These are phyloP conservation scores for Antigone vipio DNA, from an alignment of 2,113 vertebrate species.

Conservation along the genomic window DNA sequence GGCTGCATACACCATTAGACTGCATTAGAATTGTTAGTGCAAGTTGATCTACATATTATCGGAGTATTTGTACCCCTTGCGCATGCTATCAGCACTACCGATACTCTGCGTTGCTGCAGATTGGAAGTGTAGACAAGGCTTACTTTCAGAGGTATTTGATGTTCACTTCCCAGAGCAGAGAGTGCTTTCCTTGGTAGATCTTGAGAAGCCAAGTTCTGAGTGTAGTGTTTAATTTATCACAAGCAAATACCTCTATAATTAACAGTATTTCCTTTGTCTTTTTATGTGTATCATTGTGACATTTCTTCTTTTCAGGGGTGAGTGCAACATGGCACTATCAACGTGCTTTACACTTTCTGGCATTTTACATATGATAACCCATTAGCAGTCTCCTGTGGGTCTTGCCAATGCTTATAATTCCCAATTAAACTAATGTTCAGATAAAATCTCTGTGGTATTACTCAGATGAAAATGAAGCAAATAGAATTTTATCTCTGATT, in stretches of 20 bases:
- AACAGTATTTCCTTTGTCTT: neutral
- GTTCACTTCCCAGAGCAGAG: neutral
- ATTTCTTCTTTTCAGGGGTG: neutral
- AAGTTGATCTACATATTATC: neutral
- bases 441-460: constrained; percentile 14
- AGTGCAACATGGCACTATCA: neutral
- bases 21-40: neutral
- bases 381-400: constrained; percentile 3
- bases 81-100: neutral
- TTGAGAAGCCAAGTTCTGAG: neutral
- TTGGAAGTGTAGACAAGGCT: neutral
- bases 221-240: neutral
- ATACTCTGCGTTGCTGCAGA: neutral
- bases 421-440: constrained; percentile 8
- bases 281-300: neutral
- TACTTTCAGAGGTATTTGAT: neutral
- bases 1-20: neutral
- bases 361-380: neutral
- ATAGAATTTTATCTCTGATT: neutral
- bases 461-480: neutral
- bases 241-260: neutral
- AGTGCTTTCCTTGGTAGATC: neutral
- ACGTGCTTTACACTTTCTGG: neutral
- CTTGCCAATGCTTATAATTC: neutral
- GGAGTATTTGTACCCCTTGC: neutral